phyloP scores from a whole-genome alignment of 2,888 invertebrate genomes.

The Dysmachus trigonus region DNA sequence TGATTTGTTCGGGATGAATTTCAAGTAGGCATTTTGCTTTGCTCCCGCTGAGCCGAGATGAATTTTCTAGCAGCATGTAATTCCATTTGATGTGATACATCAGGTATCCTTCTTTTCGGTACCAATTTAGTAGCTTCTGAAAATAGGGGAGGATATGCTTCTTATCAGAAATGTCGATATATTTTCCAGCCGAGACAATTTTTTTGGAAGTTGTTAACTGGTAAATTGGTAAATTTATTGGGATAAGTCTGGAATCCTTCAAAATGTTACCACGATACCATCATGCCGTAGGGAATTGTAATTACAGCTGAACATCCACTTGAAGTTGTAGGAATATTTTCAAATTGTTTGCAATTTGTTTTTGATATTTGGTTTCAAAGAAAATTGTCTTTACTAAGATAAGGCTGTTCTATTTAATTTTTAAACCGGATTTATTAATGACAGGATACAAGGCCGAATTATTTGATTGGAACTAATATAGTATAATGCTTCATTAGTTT shows the following conservation, averaged over 20 bases:
- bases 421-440: not conserved
- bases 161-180: not conserved
- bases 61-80: not conserved
- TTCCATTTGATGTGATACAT: not conserved
- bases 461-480: not conserved
- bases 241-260: not conserved
- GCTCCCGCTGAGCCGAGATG: not conserved
- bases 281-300: not conserved
- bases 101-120: not conserved
- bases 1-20: not conserved
- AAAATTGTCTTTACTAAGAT: not conserved
- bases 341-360: not conserved
- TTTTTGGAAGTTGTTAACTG: not conserved
- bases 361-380: not conserved
- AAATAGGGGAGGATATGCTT: not conserved
- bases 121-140: not conserved
- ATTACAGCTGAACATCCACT: not conserved
- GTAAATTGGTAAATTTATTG: not conserved
- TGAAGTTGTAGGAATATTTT: too few relatives aligned
- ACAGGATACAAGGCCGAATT: not conserved
- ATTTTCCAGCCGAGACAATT: not conserved
- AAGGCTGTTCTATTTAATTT: not conserved
- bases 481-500: too few relatives aligned
- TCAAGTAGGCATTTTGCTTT: not conserved
- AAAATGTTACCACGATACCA: not conserved